Evolutionary conservation across 1,140 invertebrate species (phyloP), one percentile per base, ranked within the genome.

Genomic region (Caerostris darwini): DNA sequence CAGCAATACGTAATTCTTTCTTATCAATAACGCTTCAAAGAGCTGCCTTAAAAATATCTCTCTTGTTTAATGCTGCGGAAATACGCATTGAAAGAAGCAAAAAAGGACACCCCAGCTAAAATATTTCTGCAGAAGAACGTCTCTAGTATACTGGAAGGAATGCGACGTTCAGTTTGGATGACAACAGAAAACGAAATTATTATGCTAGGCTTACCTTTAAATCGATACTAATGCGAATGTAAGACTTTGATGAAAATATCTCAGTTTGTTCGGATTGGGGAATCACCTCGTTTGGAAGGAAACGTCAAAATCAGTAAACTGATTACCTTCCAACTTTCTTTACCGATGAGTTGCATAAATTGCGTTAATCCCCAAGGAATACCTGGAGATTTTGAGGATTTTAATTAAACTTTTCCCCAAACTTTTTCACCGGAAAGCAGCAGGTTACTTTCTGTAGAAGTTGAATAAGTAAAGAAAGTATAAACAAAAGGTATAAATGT

Each of bases 171-270:
- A 69, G 8, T 88, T 94, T 69, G 50, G 58, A 94, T 88, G 92
- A 94, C 92, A 94, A 94, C 92, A 94, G 85, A 77, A 92, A 94
- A 94, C 92, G 85, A 89, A 88, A 89, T 94, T 94, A 94, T 94
- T 94, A 88, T 94, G 92, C 86, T 89, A 89, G 86, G 92, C 71
- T 94, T 58, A 94, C 85, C 92, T 89, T 89, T 53, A 81, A 89
- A 94, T 94, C 92, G 85, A 94, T 94, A 89, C 92, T 94, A 94
- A 94, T 94, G 92, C 85, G 92, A 94, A 94, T 81, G 92, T 81
- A 86, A 92, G 82, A 92, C 64, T 86, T 92, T 92, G 90, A 92
- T 92, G 90, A 92, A 92, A 92, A 92, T 92, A 92, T 83, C 69
- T 90, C 77, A 82, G 90, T 67, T 92, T 67, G 59, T 59, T 71